These are phyloP conservation scores for Sinotaia quadrata DNA, from an alignment of 2,888 invertebrate genomes.

Conservation along the genomic window DNA sequence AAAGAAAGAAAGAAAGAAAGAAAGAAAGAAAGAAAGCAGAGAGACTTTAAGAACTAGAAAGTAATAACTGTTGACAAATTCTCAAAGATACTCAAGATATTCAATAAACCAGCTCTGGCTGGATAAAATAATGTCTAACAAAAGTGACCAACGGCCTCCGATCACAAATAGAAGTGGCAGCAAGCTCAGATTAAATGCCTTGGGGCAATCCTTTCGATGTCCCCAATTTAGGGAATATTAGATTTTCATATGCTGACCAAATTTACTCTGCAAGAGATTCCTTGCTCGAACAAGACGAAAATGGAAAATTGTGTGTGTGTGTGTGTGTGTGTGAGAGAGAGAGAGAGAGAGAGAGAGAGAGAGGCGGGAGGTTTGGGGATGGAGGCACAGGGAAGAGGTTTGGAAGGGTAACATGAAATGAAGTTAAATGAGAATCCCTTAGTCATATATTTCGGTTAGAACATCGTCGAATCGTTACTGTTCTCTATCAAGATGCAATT, in stretches of 20 bases:
- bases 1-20: background rate
- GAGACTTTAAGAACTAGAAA: background rate
- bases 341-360: background rate
- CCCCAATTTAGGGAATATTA: slow-evolving; percentile 27
- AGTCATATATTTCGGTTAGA: too few relatives aligned
- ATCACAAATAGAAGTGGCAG: background rate
- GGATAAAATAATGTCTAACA: too few relatives aligned
- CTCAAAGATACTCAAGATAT: too few relatives aligned
- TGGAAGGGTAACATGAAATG: too few relatives aligned
- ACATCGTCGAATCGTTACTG: too few relatives aligned
- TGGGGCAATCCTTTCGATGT: background rate
- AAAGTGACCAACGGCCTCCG: too few relatives aligned
- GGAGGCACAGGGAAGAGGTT: background rate
- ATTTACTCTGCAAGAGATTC: slow-evolving; percentile 37
- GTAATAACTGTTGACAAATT: too few relatives aligned
- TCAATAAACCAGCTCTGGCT: too few relatives aligned
- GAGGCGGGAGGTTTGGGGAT: background rate
- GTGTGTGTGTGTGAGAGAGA: background rate
- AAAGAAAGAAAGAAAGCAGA: background rate
- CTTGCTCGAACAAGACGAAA: slow-evolving; percentile 1
- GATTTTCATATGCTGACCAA: slow-evolving; percentile 40
- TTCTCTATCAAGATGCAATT: too few relatives aligned
- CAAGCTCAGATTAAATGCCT: background rate
- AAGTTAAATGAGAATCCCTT: too few relatives aligned
- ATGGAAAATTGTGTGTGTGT: slow-evolving; percentile 5